phyloP scores from a whole-genome alignment of 2,797 vertebrate genomes.

The Sebastes hubbsi region DNA sequence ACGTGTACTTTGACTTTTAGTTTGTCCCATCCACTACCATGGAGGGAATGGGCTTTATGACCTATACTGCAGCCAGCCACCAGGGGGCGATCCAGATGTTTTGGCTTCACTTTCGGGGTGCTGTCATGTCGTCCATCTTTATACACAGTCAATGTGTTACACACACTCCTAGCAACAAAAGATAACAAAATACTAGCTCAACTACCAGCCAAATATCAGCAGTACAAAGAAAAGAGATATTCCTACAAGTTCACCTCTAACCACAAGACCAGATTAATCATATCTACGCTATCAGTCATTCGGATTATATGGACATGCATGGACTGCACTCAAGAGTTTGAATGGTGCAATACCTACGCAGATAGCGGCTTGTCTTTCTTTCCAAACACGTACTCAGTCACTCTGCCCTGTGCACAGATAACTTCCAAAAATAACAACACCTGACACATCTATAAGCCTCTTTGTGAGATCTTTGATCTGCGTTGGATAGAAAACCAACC shows the following conservation, averaged over 20 bases:
- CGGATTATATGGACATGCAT: background rate
- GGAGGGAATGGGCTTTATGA: too few relatives aligned
- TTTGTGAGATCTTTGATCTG: conserved; percentile 35
- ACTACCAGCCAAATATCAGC: background rate
- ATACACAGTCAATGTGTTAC: background rate
- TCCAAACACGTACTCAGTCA: conserved; percentile 48
- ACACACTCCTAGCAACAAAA: background rate
- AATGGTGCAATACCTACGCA: conserved; percentile 23
- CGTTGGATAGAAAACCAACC: conserved; percentile 24
- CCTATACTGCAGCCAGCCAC: too few relatives aligned
- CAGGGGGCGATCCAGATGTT: too few relatives aligned
- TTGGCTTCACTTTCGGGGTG: too few relatives aligned
- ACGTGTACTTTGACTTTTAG: too few relatives aligned
- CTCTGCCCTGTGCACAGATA: conserved; percentile 31
- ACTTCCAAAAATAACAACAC: conserved; percentile 50
- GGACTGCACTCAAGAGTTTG: conserved; percentile 9
- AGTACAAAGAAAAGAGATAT: background rate
- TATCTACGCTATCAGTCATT: conserved; percentile 1
- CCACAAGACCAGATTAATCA: background rate
- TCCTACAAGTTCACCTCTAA: background rate
- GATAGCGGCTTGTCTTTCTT: conserved; percentile 46
- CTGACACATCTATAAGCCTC: conserved; percentile 25
- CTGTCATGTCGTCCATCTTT: too few relatives aligned
- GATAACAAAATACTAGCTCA: background rate
- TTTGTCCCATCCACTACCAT: too few relatives aligned